phyloP scores from a whole-genome alignment of 2,113 vertebrate genomes.

The Thalassarche chlororhynchos region DNA sequence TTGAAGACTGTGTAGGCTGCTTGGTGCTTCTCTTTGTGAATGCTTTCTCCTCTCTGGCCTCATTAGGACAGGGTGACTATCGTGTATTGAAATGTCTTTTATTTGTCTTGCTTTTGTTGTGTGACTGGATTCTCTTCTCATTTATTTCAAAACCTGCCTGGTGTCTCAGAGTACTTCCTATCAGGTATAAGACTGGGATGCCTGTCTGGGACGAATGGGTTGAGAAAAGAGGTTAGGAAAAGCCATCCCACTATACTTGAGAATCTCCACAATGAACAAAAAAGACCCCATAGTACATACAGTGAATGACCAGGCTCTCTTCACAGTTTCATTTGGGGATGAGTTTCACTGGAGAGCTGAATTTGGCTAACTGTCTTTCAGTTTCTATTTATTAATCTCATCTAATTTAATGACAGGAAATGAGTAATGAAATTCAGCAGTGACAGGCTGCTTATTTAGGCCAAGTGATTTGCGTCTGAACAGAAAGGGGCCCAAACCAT shows the following conservation, averaged over 20 bases:
- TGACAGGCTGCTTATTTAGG: conserved; percentile 1
- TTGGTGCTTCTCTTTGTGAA: not conserved
- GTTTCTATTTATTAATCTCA: conserved; percentile 14
- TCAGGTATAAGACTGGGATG: not conserved
- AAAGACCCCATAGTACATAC: fast-evolving
- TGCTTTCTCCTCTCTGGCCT: not conserved
- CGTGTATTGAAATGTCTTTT: not conserved
- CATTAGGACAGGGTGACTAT: not conserved
- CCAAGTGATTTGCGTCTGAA: not conserved
- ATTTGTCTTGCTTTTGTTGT: not conserved
- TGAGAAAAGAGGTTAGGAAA: not conserved
- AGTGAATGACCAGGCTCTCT: not conserved
- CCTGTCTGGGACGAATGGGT: not conserved
- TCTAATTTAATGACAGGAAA: conserved; percentile 52
- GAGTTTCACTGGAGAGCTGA: not conserved
- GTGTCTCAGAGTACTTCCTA: not conserved
- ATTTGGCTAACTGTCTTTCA: not conserved
- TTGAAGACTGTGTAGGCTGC: not conserved
- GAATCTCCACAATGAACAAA: not conserved
- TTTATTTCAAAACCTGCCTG: not conserved
- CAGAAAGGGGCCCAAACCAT: not conserved
- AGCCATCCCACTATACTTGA: not conserved
- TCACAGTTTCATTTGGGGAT: not conserved
- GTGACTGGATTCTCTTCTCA: not conserved
- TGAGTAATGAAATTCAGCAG: conserved; percentile 18